Evolutionary conservation across 2,113 vertebrate species (phyloP).

Genomic region (Microcebus ravelobensis): DNA sequence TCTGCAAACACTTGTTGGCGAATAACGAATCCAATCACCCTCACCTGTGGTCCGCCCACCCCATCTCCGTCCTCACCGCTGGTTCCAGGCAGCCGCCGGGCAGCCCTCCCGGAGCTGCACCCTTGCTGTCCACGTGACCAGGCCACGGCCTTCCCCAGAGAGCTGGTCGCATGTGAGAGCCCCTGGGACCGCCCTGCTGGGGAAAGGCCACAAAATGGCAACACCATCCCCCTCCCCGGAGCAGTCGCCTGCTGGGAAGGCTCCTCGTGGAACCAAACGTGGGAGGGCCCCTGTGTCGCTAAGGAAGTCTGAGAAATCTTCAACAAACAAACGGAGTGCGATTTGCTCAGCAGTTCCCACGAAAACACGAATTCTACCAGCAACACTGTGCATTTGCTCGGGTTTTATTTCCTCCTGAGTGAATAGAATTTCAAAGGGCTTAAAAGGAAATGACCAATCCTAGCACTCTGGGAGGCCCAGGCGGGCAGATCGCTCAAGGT

Average conservation of each 20-base stretch:
- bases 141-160: background rate
- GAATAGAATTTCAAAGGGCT: background rate
- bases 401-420: accelerated
- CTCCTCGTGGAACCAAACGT: background rate
- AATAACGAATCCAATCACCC: no score
- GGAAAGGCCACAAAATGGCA: background rate
- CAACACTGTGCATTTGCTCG: accelerated
- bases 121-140: accelerated
- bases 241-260: no score
- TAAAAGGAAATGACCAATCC: no score
- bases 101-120: background rate
- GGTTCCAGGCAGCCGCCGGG: no score
- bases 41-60: background rate
- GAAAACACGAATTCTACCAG: accelerated
- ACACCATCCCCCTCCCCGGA: accelerated
- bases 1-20: no score
- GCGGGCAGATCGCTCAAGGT: no score
- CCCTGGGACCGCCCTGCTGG: no score
- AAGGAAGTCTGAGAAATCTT: accelerated
- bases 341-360: accelerated
- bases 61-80: no score
- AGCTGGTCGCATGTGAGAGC: accelerated
- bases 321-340: accelerated
- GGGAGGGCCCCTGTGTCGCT: accelerated
- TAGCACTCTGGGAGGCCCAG: no score